A percentile compares a stretch with the other conserved stretches of the same genome.
phyloP scores from a whole-genome alignment of 2,797 vertebrate species.

The Selene dorsalis region DNA sequence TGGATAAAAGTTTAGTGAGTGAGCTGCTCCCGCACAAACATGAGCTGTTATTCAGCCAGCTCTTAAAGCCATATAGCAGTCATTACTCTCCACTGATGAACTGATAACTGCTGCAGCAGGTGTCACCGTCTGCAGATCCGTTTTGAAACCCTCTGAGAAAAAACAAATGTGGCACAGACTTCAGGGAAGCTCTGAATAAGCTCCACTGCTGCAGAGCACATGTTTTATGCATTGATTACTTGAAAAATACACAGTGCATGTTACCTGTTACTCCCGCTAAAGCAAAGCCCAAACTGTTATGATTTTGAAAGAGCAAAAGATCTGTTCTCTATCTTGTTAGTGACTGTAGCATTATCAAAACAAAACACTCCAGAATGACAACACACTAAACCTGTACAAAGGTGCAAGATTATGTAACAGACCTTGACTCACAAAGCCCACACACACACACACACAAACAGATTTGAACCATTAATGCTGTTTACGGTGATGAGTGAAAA shows the following conservation, averaged over 20 bases:
- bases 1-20: background rate
- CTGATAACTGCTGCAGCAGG: background rate
- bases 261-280: background rate
- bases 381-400: background rate
- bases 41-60: background rate
- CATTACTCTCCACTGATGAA: background rate
- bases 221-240: background rate
- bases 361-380: conserved; percentile 12
- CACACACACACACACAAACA: background rate
- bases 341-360: conserved; percentile 4
- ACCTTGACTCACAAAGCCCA: conserved; percentile 11
- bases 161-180: background rate
- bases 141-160: conserved; percentile 1
- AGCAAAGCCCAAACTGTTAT: background rate
- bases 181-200: background rate
- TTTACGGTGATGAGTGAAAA: background rate
- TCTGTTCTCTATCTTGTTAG: conserved; percentile 17
- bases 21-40: background rate
- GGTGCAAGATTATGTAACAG: background rate
- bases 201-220: background rate
- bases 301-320: background rate
- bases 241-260: background rate
- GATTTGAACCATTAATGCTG: background rate
- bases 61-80: background rate
- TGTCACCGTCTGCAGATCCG: background rate